These are phyloP conservation scores for Poeciliopsis turrubarensis DNA, from an alignment of 2,113 vertebrate species.

Conservation along the genomic window DNA sequence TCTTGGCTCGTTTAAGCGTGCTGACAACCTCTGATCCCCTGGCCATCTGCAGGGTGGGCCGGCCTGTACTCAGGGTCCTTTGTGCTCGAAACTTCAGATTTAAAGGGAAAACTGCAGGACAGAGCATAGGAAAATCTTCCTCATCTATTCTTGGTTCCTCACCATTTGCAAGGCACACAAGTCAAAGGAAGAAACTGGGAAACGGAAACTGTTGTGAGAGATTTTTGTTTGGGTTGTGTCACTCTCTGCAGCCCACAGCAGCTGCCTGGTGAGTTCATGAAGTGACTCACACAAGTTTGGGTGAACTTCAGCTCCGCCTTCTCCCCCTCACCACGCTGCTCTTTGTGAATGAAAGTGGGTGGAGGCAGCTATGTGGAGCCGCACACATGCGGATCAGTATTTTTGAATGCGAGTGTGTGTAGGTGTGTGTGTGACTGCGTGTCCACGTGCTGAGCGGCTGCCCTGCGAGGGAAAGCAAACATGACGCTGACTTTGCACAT, in stretches of 20 bases:
- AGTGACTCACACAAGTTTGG: slow-evolving; percentile 47
- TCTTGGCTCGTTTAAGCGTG: slow-evolving; percentile 82
- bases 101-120: slow-evolving; percentile 41
- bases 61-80: slow-evolving; percentile 74
- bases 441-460: slow-evolving; percentile 32
- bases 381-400: slow-evolving; percentile 28
- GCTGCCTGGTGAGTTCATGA: slow-evolving; percentile 38
- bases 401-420: slow-evolving; percentile 17
- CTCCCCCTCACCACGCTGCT: slow-evolving; percentile 38
- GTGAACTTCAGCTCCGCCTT: slow-evolving; percentile 41
- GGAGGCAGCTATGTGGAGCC: slow-evolving; percentile 33
- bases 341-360: slow-evolving; percentile 70
- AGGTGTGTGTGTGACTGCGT: slow-evolving; percentile 8
- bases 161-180: slow-evolving; percentile 47
- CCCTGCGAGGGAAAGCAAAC: slow-evolving; percentile 56
- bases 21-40: slow-evolving; percentile 90
- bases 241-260: slow-evolving; percentile 18
- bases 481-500: background rate
- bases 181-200: slow-evolving; percentile 3
- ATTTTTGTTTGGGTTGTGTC: slow-evolving; percentile 4
- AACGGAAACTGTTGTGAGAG: background rate
- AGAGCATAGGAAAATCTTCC: slow-evolving; percentile 11
- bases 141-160: slow-evolving; percentile 29
- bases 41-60: slow-evolving; percentile 90
- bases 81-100: slow-evolving; percentile 66